Evolutionary conservation across 2,797 vertebrate species (phyloP), one percentile per base, ranked within the genome.

Genomic region (Eospalax fontanierii): DNA sequence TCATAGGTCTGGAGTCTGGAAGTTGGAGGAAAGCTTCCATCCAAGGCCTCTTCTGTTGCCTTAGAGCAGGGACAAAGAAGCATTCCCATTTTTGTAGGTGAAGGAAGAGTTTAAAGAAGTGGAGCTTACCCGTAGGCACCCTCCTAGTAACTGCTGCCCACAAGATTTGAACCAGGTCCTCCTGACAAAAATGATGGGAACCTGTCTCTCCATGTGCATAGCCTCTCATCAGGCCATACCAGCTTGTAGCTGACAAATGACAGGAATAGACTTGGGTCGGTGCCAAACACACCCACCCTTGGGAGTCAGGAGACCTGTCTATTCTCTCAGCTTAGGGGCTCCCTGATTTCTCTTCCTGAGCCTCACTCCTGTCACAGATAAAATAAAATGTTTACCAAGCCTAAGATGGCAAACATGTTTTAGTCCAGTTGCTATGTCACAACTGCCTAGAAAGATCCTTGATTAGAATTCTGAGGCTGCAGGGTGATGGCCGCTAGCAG

Each of bases 1-100:
- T 84, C 54, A 24, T 54, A 88, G n/a, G 66, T 93, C 74, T 75
- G 54, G 40, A 76, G 61, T 14, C 54, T 46, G 33, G 61, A 82
- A 82, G 54, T 75, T 38, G 28, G 38, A 73, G 35, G 35, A 26
- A 22, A 73, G 54, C 33, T 81, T 71, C 71, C n/a, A 79, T 65
- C 2, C 7, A 15, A 35, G 71, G 43, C 21, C 35, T 84, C 73
- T 85, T 63, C 78, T 90, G 54, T 24, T 61, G 54, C 21, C 1
- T 35, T 46, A 28, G 18, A 22, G 22, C 18, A 38, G 9, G 11
- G 73, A 75, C 75, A 78, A 73, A 15, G n/a, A 65, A 43, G 70
- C 38, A 61, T 57, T 57, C 22, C 46, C 43, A 57, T 38, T 74
- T 83, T 82, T 87, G 54, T 46, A 84, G 73, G 57, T 30, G 16